phyloP scores from a whole-genome alignment of 2,113 vertebrate species.

The Myotis davidii region DNA sequence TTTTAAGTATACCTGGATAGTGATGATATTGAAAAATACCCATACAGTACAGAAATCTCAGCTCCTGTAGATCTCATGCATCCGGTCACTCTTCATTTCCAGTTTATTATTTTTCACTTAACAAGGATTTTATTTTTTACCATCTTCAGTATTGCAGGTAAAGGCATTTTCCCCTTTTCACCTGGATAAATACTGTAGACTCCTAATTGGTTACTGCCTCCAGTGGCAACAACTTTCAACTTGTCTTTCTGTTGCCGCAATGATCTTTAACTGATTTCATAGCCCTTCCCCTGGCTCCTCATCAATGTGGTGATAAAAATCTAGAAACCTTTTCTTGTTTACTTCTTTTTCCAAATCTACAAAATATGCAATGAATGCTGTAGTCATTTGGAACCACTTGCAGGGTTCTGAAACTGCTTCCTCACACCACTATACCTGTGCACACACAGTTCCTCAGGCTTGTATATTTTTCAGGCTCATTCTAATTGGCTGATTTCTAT shows the following conservation, averaged over 20 bases:
- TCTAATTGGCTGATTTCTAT: background rate
- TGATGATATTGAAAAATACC: background rate
- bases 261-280: background rate
- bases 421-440: background rate
- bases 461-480: background rate
- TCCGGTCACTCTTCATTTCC: background rate
- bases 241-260: background rate
- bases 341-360: background rate
- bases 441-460: background rate
- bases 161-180: constrained; percentile 15
- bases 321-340: background rate
- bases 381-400: background rate
- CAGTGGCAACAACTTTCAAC: background rate
- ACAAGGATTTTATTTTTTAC: background rate
- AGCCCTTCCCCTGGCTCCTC: background rate
- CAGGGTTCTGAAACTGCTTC: background rate
- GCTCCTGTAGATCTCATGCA: accelerated
- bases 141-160: background rate
- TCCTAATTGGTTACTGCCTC: background rate
- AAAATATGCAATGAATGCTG: background rate
- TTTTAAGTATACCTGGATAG: background rate
- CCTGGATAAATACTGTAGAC: background rate
- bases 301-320: background rate
- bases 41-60: background rate
- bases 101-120: background rate